Base-by-base conservation (phyloP, 2,113 vertebrate genomes). In the Noturus placidus region DNA sequence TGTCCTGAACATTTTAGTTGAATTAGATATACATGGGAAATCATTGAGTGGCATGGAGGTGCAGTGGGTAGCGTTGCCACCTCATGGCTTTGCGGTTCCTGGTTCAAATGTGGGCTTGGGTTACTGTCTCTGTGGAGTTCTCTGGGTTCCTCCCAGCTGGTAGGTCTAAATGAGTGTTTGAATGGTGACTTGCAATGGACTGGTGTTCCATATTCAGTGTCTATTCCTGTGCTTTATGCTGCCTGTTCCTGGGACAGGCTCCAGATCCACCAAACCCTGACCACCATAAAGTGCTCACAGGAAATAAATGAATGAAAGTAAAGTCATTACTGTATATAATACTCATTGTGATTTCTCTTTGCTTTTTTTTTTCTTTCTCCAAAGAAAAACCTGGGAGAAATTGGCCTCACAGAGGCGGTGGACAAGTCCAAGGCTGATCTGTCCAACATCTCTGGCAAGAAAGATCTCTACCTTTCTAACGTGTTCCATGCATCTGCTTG, bases 401-500 rank as follows among this genome's bases (percentile, higher is more conserved):
- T 99, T 6, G 98, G 98, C 83, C 93, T 99, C 90, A 97, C 97
- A 0, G 98, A 99, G 88, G 98, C 97, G 54, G 96, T 99, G 3
- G 97, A 99, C 93, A 99, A 99, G 91, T 94, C 95, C 89, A 99
- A 99, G 88, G 98, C 98, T 0, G 98, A 99, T 91, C 77, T 99
- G 57, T 99, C 98, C 0, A 98, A 97, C 87, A 99, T 99, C 94
- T 99, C 98, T 0, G 98, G 98, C 76, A 99, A 99, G 95, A 99
- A 99, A 90, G 97, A 99, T 81, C 97, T 99, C 5, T 99, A 99
- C 92, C 95, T 99, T 80, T 95, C 97, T 76, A 98, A 95, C 0
- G 94, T 99, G 84, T 97, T 97, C 95, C 98, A 99, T 0, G 97
- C 97, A 0, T 95, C 97, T 0, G 97, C 98, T 84, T 92, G 98